Base-by-base conservation (phyloP, 2,888 invertebrate genomes). In the Agrotis clavis region DNA sequence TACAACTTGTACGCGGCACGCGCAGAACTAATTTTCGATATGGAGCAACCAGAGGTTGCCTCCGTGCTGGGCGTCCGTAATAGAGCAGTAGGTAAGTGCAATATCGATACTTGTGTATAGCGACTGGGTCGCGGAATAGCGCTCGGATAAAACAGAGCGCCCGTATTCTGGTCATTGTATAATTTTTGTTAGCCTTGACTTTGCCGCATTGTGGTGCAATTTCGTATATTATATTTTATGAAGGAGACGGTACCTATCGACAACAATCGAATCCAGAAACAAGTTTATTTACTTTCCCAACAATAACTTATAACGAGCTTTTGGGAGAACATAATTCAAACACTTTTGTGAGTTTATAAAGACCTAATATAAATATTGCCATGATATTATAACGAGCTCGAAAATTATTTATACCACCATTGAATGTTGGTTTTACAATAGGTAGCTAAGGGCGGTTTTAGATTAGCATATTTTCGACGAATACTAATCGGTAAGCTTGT, bases 1-100 rank as follows among this genome's bases (percentile, higher is more conserved):
- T 97, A 97, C 95, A 97, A 97, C 91, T 94, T 98, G 86, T 97
- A 98, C 92, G 96, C 97, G 83, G 96, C 97, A 84, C 96, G 97
- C 82, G 96, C 97, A 68, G 97, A 97, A 91, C 94, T 97, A 80
- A 94, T 97, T 86, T 96, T 98, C 88, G 97, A 97, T 92, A 98
- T 98, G 94, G 98, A 98, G 92, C 97, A 97, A 88, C 98, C 98
- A 74, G 97, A 97, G 92, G 97, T 98, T 86, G 98, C 98, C 77
- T 97, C 98, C 71, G 98, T 98, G 87, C 94, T 98, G 86, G 98
- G 98, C 86, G 98, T 97, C 77, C 96, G 97, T 77, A 97, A 97
- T 93, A 96, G 96, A 84, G 97, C 97, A 82, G 87, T 91, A 91
- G 97, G 97, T 97, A 90, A 94, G 95, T 91, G 81, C 75, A 87